These are phyloP conservation scores for Chrysomela aeneicollis DNA, from an alignment of 2,888 invertebrate species.

Conservation along the genomic window DNA sequence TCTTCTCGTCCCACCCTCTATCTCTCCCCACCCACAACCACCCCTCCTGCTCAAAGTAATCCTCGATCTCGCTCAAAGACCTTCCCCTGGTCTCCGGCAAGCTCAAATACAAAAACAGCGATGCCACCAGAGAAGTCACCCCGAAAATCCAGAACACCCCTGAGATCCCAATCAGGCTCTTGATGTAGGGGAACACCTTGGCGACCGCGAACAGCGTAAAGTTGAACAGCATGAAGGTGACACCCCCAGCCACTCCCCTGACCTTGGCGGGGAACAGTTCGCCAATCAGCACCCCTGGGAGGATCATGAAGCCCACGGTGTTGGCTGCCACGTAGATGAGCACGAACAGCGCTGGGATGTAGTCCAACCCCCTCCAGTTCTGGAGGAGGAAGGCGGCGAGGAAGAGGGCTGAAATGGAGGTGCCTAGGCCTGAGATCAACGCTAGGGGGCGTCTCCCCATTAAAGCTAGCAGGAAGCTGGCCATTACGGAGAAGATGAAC, in stretches of 20 bases:
- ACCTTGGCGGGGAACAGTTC: slow-evolving; percentile 78
- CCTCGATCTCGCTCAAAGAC: slow-evolving; percentile 77
- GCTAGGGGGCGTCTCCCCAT: slow-evolving; percentile 73
- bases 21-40: slow-evolving; percentile 65
- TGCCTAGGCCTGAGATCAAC: slow-evolving; percentile 72
- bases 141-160: slow-evolving; percentile 79
- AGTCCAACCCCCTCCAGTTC: slow-evolving; percentile 53
- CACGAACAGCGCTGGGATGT: slow-evolving; percentile 64
- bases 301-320: slow-evolving; percentile 76
- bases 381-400: slow-evolving; percentile 66
- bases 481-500: slow-evolving; percentile 70
- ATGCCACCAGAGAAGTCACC: slow-evolving; percentile 68
- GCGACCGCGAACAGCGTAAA: slow-evolving; percentile 72
- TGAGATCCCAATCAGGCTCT: slow-evolving; percentile 66
- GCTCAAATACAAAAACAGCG: slow-evolving; percentile 71
- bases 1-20: slow-evolving; percentile 1
- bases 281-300: slow-evolving; percentile 79
- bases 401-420: slow-evolving; percentile 69
- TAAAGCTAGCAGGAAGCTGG: slow-evolving; percentile 71
- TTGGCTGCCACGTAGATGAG: slow-evolving; percentile 78
- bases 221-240: slow-evolving; percentile 77
- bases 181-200: slow-evolving; percentile 74
- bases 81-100: slow-evolving; percentile 80
- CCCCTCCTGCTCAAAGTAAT: slow-evolving; percentile 76
- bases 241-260: slow-evolving; percentile 76